Base-by-base conservation (phyloP, 2,797 vertebrate genomes). In the Echiichthys vipera region DNA sequence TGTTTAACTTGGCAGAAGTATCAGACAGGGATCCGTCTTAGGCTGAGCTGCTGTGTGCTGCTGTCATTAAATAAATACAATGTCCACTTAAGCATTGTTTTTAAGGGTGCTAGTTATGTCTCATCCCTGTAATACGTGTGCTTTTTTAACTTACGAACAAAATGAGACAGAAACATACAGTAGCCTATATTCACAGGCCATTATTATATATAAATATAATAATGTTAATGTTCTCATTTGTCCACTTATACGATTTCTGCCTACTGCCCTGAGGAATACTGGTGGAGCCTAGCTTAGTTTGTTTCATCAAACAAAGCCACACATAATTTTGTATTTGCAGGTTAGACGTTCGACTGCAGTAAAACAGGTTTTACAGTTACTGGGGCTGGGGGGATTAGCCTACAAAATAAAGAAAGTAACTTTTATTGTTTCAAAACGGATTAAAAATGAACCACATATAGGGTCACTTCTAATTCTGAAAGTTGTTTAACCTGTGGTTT, bases 1-100 rank as follows among this genome's bases (percentile, higher is more conserved):
- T 67, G 55, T 83, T 51, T 65, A 69, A 53, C 72, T 71, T 61
- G 40, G 40, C 32, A 56, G 0, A 46, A 64, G 15, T 7, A 13
- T 43, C 37, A 43, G 7, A 29, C 7, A 71, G n/a, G 9, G 45
- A 7, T 8, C 63, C 42, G 34, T 29, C 39, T 30, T 2, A 49
- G 46, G 22, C 10, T 12, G 25, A 50, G 29, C 49, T 39, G 5
- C 2, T 56, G 61, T 17, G 47, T 46, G n/a, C 8, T 5, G 13
- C 36, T 29, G 7, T 30, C 12, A 25, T 14, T 30, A 39, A 20
- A 40, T 42, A 27, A 65, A 24, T 29, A 27, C 29, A 47, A 34
- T 63, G 8, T 30, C 24, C 25, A 18, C 14, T 11, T 7, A 22
- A 46, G 30, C 58, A 32, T n/a, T 9, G 4, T 58, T 27, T 56